Percentiles rank a stretch among this genome's conserved stretches.
Evolutionary conservation across 2,797 vertebrate genomes (phyloP).

Genomic region (Pipistrellus kuhlii): DNA sequence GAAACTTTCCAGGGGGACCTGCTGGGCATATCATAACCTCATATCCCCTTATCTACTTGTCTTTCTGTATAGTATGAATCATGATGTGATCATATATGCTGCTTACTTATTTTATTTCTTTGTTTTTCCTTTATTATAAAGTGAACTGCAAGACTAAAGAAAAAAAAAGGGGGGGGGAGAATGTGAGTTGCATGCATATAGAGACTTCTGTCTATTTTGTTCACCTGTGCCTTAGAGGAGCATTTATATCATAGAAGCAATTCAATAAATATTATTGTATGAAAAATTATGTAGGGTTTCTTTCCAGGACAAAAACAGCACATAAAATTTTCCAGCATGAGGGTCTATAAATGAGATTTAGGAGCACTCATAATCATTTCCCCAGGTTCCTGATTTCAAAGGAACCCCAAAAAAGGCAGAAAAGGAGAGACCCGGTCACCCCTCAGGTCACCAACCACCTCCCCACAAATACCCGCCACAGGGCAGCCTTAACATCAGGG

Average conservation of each 20-base stretch:
- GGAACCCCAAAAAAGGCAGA: neutral
- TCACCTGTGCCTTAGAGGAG: neutral
- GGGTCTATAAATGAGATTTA: neutral
- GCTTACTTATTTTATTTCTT: neutral
- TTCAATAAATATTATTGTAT: neutral
- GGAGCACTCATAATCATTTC: neutral
- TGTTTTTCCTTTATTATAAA: neutral
- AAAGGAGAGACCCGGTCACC: neutral
- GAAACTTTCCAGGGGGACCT: neutral
- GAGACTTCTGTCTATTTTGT: neutral
- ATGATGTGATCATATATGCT: neutral
- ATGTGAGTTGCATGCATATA: neutral
- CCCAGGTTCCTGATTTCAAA: neutral
- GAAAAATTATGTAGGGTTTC: neutral
- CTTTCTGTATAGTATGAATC: neutral
- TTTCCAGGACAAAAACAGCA: neutral
- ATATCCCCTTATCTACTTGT: neutral
- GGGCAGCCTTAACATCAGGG: slow-evolving; percentile 55
- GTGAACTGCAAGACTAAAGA: neutral
- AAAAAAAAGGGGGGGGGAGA: no score
- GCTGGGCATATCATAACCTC: neutral
- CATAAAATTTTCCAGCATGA: neutral
- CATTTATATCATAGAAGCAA: neutral
- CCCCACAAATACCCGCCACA: slow-evolving; percentile 19
- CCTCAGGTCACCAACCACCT: neutral